phyloP scores from a whole-genome alignment of 1,140 invertebrate species.

The Drosophila malerkotliana region DNA sequence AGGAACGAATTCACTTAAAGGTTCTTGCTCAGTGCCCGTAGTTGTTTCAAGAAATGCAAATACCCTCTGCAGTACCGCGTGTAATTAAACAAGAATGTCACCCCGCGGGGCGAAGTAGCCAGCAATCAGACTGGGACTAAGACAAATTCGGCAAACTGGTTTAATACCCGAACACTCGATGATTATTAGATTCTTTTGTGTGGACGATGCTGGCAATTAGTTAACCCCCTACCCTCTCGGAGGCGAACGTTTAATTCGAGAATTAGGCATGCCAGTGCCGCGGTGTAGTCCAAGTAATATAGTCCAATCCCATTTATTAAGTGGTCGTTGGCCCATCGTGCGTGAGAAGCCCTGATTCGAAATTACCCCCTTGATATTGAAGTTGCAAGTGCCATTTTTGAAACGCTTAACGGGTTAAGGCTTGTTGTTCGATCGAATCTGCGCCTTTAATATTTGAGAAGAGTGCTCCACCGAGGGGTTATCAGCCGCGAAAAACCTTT shows the following conservation, averaged over 20 bases:
- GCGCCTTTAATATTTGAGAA: neutral
- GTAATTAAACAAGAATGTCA: constrained; percentile 17
- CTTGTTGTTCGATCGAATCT: neutral
- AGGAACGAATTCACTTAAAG: constrained; percentile 26
- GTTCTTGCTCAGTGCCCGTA: constrained; percentile 38
- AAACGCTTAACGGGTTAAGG: neutral
- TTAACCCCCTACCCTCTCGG: constrained; percentile 4
- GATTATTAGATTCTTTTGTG: constrained; percentile 4
- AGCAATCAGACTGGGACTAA: neutral
- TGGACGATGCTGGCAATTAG: constrained; percentile 11
- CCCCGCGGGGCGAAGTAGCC: neutral
- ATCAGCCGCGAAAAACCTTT: constrained; percentile 1
- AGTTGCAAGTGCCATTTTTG: too few species aligned
- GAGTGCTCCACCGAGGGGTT: constrained; percentile 12
- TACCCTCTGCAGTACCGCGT: neutral
- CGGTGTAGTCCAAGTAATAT: too few species aligned
- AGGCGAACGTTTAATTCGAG: neutral
- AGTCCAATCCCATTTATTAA: too few species aligned
- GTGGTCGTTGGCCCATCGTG: neutral
- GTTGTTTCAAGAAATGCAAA: constrained; percentile 22
- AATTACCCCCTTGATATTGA: too few species aligned
- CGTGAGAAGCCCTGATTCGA: too few species aligned
- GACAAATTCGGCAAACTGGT: constrained; percentile 38
- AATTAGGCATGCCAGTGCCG: neutral
- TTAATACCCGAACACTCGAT: constrained; percentile 5